These are phyloP conservation scores for Tragelaphus buxtoni DNA, from an alignment of 2,113 vertebrate species.

Conservation along the genomic window DNA sequence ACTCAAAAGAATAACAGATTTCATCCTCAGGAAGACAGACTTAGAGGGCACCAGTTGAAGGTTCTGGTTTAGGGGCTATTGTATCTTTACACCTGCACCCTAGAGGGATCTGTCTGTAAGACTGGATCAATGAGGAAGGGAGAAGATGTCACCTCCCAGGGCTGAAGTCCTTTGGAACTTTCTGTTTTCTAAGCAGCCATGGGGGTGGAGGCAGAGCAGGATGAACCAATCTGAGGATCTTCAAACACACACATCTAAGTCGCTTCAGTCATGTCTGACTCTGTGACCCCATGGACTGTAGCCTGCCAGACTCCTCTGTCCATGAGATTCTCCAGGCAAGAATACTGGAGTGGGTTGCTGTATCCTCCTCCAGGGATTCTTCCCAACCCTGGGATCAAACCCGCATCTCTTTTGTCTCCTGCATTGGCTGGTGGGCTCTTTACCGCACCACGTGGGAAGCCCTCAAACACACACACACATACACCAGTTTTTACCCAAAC, in stretches of 20 bases:
- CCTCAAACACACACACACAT: background rate
- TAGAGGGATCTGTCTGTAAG: background rate
- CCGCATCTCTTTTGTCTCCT: background rate
- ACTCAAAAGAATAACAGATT: background rate
- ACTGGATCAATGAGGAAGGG: background rate
- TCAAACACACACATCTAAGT: background rate
- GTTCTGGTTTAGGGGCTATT: background rate
- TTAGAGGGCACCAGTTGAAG: background rate
- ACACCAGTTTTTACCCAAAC: constrained; percentile 26
- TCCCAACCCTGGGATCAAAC: background rate
- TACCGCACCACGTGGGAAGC: background rate
- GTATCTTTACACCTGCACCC: background rate
- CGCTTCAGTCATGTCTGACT: background rate
- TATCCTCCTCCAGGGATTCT: background rate
- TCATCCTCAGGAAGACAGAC: background rate
- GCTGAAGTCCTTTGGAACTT: background rate
- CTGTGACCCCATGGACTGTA: background rate
- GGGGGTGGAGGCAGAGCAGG: background rate
- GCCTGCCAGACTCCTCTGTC: background rate
- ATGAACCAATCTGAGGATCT: background rate
- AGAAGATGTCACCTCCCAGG: background rate
- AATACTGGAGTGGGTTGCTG: background rate
- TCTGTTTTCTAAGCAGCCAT: background rate
- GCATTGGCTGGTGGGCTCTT: background rate
- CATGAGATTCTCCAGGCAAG: background rate